Percentiles rank a stretch among this genome's conserved stretches.
These are phyloP conservation scores for Eretmochelys imbricata DNA, from an alignment of 2,113 vertebrate species.

Conservation along the genomic window DNA sequence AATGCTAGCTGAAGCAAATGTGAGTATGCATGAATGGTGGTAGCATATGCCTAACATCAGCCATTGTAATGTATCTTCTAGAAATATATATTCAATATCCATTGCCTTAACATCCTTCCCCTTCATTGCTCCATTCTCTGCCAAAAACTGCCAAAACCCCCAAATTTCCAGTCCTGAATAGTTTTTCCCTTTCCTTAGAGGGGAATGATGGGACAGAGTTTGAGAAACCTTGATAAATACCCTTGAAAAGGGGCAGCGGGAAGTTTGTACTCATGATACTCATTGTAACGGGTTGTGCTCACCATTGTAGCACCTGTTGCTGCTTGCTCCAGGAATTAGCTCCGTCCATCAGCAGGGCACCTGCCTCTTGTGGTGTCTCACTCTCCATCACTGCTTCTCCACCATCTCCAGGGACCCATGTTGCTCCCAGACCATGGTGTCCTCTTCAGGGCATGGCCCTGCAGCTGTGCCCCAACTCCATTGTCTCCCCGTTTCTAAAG, in stretches of 20 bases:
- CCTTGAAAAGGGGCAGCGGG: fast-evolving
- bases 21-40: background rate
- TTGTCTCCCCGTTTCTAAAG: too few relatives aligned
- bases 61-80: background rate
- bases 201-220: background rate
- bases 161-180: background rate
- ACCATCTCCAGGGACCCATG: too few relatives aligned
- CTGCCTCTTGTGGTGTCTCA: too few relatives aligned
- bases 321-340: too few relatives aligned
- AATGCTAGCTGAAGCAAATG: background rate
- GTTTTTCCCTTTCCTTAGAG: background rate
- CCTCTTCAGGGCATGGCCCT: too few relatives aligned
- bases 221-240: background rate
- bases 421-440: too few relatives aligned
- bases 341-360: too few relatives aligned
- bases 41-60: background rate
- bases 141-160: background rate
- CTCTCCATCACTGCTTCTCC: too few relatives aligned
- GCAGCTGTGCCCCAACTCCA: too few relatives aligned
- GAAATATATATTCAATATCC: background rate
- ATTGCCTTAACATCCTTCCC: background rate
- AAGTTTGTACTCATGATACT: background rate
- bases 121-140: background rate
- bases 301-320: too few relatives aligned
- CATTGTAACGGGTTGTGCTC: too few relatives aligned